Conservation (phyloP, 1,140 invertebrate species). For the Bombus huntii region DNA sequence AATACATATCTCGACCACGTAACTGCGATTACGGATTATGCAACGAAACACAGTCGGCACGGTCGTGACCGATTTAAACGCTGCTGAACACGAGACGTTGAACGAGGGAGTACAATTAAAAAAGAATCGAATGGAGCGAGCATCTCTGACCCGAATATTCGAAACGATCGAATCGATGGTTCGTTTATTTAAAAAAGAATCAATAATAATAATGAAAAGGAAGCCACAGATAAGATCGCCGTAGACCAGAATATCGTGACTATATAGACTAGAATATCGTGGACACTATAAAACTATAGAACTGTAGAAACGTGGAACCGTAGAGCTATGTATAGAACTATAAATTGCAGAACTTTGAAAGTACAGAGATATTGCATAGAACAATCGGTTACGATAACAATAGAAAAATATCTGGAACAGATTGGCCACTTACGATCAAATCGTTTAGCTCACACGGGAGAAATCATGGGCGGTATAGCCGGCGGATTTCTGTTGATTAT, state of each 20-base stretch:
- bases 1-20: constrained; percentile 21
- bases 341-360: neutral
- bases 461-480: constrained; percentile 90
- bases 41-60: constrained; percentile 1
- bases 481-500: constrained; percentile 89
- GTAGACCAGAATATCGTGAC: too few relatives aligned
- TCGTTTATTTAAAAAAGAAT: too few relatives aligned
- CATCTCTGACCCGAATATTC: constrained; percentile 28
- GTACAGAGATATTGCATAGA: neutral
- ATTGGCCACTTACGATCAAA: neutral
- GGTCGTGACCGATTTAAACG: constrained; percentile 38
- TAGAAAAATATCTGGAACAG: neutral
- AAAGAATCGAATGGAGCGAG: neutral
- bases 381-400: neutral
- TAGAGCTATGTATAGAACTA: fast-evolving
- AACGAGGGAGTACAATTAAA: constrained; percentile 21
- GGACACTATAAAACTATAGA: neutral
- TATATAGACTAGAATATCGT: neutral
- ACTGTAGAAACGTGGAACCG: neutral
- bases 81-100: neutral
- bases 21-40: constrained; percentile 42
- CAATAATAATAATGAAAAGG: too few relatives aligned
- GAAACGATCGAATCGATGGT: neutral
- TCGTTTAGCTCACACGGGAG: constrained; percentile 87
- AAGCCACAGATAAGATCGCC: too few relatives aligned